Evolutionary conservation across 2,888 invertebrate genomes (phyloP), one percentile per base, ranked within the genome.

Genomic region (Thera britannica): DNA sequence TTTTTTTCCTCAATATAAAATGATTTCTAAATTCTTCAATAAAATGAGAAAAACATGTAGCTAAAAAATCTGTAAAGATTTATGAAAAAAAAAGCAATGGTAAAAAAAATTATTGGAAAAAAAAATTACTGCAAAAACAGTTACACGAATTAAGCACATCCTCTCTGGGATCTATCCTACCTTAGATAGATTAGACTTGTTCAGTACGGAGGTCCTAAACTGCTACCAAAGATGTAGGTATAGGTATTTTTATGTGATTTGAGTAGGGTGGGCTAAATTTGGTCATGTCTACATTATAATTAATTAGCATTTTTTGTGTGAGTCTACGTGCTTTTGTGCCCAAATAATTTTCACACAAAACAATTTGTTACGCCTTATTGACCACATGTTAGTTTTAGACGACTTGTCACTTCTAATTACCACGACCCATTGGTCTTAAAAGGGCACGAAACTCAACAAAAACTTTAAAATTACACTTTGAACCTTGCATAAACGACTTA

Each of bases 341-440:
- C 3, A 65, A 70, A 70, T 60, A 35, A 58, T 66, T 63, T 67
- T 66, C 63, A 58, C 66, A 70, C 66, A 70, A 67, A 61, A 46
- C 70, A 66, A 63, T 70, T 63, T 34, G 64, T 59, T 23, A 62
- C 57, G 67, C 57, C 64, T 62, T 62, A 69, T 66, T 71, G 67
- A 71, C 72, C 72, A 75, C 73, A 72, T 72, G 73, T 69, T 58
- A 70, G 66, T 52, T 67, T 67, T 7, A 11, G 58, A 64, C 62
- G 59, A 74, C 71, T 71, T 70, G 70, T 72, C 66, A 44, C 60
- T 67, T 62, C 69, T 62, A 74, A 78, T 77, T 75, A 75, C 75
- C 74, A 78, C 76, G 74, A 74, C 73, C 73, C 72, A 74, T 60
- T 72, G 67, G 72, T 67, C 70, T 60, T 57, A 57, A 71, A 76